Base-by-base conservation (phyloP, 1,140 invertebrate species). In the Ceratina australensis region DNA sequence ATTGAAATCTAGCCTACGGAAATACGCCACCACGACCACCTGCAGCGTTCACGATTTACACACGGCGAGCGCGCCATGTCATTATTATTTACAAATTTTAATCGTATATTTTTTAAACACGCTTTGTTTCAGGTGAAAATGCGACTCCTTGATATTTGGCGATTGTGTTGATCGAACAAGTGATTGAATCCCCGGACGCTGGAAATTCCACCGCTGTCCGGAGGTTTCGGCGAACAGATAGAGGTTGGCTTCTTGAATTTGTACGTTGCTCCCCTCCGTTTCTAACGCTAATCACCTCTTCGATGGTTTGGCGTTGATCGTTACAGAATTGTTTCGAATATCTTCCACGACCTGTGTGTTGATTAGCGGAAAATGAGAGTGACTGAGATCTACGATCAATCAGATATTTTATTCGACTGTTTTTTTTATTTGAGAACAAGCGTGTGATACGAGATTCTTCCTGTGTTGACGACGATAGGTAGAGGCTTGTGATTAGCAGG, bases 181-280 rank as follows among this genome's bases (percentile, higher is more conserved):
- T 68, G 28, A 54, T 71, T 47, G 12, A 63, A 71, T 18, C 52
- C 28, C 15, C 22, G 57, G 22, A n/a, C 18, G 24, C 47, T 4
- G 16, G 63, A 47, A 7, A 73, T 73, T 63, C 81, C 72, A 20
- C 72, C 64, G 33, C 2, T 81, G 26, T 86, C 88, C 7, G 80
- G 84, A 57, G 86, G 84, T 67, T 91, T 93, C 63, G 91, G 92
- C 61, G 88, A 92, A 76, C 86, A 86, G 28, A 93, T 93, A 84
- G 89, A 93, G 92, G 92, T 93, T 93, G 92, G 84, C 54, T 86
- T 86, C 84, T 91, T 83, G 81, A 88, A 88, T 85, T 73, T 69
- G 24, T 67, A 68, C 60, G 63, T 67, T 83, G 75, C 24, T 22
- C 18, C 28, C 26, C 28, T 33, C 57, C n/a, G 18, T 13, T 57